A percentile compares a stretch with the other conserved stretches of the same genome.
phyloP scores from a whole-genome alignment of 2,113 vertebrate genomes.

The Heliornis fulica region DNA sequence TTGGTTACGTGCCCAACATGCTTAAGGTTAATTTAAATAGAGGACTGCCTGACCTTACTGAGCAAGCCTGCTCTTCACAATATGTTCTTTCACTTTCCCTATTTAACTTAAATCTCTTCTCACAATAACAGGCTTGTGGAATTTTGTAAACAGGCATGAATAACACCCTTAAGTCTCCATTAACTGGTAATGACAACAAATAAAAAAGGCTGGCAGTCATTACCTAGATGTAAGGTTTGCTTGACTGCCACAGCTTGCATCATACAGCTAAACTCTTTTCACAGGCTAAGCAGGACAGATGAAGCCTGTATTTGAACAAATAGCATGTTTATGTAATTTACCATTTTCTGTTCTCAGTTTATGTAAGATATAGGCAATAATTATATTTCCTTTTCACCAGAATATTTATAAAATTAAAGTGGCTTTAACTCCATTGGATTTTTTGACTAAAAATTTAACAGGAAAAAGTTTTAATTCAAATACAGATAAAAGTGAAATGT shows the following conservation, averaged over 20 bases:
- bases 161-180: neutral
- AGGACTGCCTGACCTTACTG: neutral
- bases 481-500: neutral
- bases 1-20: neutral
- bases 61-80: neutral
- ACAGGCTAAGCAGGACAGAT: neutral
- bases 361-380: neutral
- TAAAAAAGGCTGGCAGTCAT: neutral
- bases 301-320: neutral
- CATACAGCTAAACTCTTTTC: neutral
- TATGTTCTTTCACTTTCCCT: neutral
- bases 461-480: neutral
- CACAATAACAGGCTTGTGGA: neutral
- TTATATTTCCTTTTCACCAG: neutral
- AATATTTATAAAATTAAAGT: neutral
- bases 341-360: neutral
- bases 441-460: neutral
- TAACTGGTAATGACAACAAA: neutral
- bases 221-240: neutral
- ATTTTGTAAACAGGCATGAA: too few relatives aligned
- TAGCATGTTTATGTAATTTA: neutral
- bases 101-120: neutral
- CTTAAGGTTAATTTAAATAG: neutral
- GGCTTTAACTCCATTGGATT: neutral
- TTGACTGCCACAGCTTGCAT: neutral